A percentile compares a stretch with the other conserved stretches of the same genome.
phyloP scores from a whole-genome alignment of 1,140 invertebrate genomes.

The Drosophila hydei region DNA sequence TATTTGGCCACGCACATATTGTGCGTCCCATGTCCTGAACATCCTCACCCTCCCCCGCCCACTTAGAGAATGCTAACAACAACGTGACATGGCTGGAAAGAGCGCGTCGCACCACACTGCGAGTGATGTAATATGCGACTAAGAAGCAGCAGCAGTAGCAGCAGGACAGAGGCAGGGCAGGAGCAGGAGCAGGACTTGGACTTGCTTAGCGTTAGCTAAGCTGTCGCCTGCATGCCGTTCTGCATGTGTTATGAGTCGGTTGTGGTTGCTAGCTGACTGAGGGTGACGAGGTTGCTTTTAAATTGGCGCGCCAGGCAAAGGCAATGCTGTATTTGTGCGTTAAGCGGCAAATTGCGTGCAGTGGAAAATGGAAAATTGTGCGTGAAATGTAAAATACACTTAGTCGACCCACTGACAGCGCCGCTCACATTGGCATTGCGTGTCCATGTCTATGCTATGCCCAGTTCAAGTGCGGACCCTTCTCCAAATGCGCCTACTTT shows the following conservation, averaged over 20 bases:
- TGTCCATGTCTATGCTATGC: conserved; percentile 43
- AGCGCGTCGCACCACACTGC: conserved; percentile 44
- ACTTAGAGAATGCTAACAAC: conserved; percentile 69
- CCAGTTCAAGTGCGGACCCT: conserved; percentile 40
- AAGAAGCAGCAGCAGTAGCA: background rate
- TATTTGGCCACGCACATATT: conserved; percentile 81
- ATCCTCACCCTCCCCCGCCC: background rate
- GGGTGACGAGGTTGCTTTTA: conserved; percentile 47
- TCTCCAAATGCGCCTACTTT: conserved; percentile 24
- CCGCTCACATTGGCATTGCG: conserved; percentile 51
- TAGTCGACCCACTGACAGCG: conserved; percentile 15
- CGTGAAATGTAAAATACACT: conserved; percentile 80
- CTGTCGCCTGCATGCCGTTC: conserved; percentile 74
- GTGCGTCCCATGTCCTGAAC: background rate
- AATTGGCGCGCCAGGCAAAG: conserved; percentile 46
- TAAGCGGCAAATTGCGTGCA: conserved; percentile 78
- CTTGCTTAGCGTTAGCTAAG: conserved; percentile 74
- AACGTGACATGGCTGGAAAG: conserved; percentile 76
- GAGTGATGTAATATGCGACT: conserved; percentile 76
- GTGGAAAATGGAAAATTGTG: conserved; percentile 81
- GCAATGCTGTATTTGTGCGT: conserved; percentile 40
- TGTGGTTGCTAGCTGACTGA: background rate
- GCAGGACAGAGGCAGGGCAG: background rate
- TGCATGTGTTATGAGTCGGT: conserved; percentile 71
- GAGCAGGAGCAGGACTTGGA: conserved; percentile 36